A percentile compares a stretch with the other conserved stretches of the same genome.
Evolutionary conservation across 2,113 vertebrate species (phyloP).

Genomic region (Archilochus colubris): DNA sequence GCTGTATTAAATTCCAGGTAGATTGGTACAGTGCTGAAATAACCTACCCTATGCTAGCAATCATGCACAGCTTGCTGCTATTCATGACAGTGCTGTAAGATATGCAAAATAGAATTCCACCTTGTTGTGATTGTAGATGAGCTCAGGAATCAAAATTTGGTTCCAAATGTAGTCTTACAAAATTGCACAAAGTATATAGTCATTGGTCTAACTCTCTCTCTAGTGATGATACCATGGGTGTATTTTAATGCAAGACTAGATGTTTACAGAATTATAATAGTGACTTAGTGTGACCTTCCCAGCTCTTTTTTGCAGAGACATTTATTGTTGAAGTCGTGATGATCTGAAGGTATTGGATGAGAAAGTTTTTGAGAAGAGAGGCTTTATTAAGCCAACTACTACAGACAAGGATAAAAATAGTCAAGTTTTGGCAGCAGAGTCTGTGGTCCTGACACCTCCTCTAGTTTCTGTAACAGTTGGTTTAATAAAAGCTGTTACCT

Average conservation of each 20-base stretch:
- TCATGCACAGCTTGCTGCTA: neutral
- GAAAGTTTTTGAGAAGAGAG: neutral
- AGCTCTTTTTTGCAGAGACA: neutral
- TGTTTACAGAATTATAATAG: neutral
- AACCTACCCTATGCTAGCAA: neutral
- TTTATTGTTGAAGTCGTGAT: neutral
- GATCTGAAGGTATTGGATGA: neutral
- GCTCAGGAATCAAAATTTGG: neutral
- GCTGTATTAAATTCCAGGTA: slow-evolving; percentile 15
- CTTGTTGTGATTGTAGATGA: neutral
- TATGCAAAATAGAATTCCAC: neutral
- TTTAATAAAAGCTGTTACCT: slow-evolving; percentile 37
- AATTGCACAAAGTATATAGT: neutral
- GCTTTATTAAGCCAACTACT: neutral
- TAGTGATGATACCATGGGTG: neutral
- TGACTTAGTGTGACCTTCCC: neutral
- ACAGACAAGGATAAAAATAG: neutral
- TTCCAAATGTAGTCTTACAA: neutral
- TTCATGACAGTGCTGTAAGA: neutral
- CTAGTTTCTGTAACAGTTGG: neutral
- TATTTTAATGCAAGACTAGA: neutral
- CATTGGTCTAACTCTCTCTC: neutral
- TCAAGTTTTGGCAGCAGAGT: neutral
- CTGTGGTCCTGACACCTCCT: neutral
- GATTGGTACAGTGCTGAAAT: neutral